Evolutionary conservation across 1,140 invertebrate genomes (phyloP).

Genomic region (Arion vulgaris): DNA sequence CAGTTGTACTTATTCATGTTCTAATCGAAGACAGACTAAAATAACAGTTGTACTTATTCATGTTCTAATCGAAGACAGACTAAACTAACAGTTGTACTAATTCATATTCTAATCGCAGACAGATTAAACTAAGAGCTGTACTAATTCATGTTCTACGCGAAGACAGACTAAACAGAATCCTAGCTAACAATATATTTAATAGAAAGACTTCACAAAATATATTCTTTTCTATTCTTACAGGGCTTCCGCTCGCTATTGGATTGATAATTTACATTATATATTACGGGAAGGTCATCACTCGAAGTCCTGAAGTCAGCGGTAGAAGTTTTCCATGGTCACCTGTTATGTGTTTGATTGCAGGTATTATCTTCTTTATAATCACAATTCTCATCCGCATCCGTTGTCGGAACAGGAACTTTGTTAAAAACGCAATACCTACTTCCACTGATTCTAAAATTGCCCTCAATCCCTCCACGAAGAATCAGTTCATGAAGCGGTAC

Average conservation of each 20-base stretch:
- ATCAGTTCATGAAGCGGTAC: slow-evolving; percentile 37
- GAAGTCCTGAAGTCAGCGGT: slow-evolving; percentile 16
- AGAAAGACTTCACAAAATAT: not conserved
- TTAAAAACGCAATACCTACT: slow-evolving; percentile 39
- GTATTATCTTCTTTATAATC: slow-evolving; percentile 38
- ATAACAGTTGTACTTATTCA: no score
- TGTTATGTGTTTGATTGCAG: slow-evolving; percentile 38
- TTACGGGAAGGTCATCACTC: slow-evolving; percentile 35
- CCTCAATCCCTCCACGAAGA: slow-evolving; percentile 39
- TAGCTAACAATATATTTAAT: no score
- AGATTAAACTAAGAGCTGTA: no score
- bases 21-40: no score
- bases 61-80: no score
- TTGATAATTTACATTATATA: slow-evolving; percentile 37
- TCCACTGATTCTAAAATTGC: slow-evolving; percentile 43
- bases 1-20: no score
- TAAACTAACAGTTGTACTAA: no score
- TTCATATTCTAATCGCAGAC: no score
- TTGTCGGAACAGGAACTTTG: slow-evolving; percentile 14
- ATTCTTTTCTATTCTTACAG: slow-evolving; percentile 15
- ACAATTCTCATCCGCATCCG: slow-evolving; percentile 33
- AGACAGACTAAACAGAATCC: no score
- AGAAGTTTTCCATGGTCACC: slow-evolving; percentile 40
- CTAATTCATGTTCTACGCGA: no score
- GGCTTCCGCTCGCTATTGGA: slow-evolving; percentile 27